phyloP scores from a whole-genome alignment of 2,888 invertebrate genomes.

The Podotricha telesiphe region DNA sequence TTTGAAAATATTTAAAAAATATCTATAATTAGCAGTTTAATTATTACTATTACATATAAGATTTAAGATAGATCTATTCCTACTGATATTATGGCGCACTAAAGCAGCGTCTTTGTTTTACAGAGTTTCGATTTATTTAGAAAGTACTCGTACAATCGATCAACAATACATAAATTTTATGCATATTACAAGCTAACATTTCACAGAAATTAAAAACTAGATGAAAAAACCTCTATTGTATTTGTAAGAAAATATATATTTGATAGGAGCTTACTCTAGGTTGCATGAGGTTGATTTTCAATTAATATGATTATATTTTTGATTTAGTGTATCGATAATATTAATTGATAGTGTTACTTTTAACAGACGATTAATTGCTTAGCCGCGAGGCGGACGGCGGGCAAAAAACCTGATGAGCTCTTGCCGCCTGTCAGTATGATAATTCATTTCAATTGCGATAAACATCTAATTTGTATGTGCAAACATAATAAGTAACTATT shows the following conservation, averaged over 20 bases:
- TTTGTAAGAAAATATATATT: background rate
- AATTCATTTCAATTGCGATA: constrained; percentile 58
- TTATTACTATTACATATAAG: too few relatives aligned
- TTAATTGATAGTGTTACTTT: constrained; percentile 68
- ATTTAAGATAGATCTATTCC: too few relatives aligned
- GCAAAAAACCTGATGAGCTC: constrained; percentile 58
- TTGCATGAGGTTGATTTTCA: background rate
- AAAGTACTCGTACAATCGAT: too few relatives aligned
- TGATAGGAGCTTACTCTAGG: background rate
- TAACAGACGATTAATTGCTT: constrained; percentile 63
- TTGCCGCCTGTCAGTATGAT: constrained; percentile 61
- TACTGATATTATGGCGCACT: too few relatives aligned
- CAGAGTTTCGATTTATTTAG: too few relatives aligned
- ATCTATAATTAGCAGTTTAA: too few relatives aligned
- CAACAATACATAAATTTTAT: too few relatives aligned
- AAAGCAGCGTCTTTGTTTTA: too few relatives aligned
- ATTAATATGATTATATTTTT: constrained; percentile 57
- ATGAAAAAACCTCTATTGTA: background rate
- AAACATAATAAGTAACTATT: constrained; percentile 6
- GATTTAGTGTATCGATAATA: constrained; percentile 62
- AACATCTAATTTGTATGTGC: constrained; percentile 31
- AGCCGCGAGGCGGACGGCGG: constrained; percentile 50
- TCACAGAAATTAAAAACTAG: background rate
- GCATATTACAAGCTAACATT: too few relatives aligned
- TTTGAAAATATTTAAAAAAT: too few relatives aligned